These are phyloP conservation scores for Aspidiotus rigidus DNA, from an alignment of 2,888 invertebrate species.

Conservation along the genomic window DNA sequence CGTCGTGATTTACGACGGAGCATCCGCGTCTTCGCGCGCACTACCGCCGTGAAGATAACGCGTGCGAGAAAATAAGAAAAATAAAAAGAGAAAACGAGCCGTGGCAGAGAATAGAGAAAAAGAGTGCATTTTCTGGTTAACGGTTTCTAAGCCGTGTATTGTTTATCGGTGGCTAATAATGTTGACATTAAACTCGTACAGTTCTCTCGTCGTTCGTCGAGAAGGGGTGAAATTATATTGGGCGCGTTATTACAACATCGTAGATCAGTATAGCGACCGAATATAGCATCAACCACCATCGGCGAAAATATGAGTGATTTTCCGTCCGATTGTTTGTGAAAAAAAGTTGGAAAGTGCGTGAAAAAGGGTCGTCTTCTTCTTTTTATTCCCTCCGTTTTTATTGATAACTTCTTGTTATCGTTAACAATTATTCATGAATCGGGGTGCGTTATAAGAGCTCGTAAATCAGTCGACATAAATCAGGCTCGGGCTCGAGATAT, in stretches of 20 bases:
- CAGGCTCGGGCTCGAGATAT: too few species aligned
- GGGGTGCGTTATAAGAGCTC: not conserved
- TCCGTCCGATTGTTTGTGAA: constrained; percentile 7
- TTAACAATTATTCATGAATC: constrained; percentile 16
- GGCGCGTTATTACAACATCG: not conserved
- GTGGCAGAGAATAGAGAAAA: not conserved
- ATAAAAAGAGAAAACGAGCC: too few species aligned
- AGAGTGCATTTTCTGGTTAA: constrained; percentile 29
- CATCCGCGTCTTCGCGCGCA: too few species aligned
- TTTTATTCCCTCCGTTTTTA: constrained; percentile 2
- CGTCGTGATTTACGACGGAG: too few species aligned
- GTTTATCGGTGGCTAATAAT: constrained; percentile 29
- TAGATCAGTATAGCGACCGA: too few species aligned
- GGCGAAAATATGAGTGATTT: constrained; percentile 17
- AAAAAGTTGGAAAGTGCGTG: not conserved
- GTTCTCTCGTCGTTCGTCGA: too few species aligned
- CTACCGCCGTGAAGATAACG: too few species aligned
- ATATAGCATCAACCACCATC: too few species aligned
- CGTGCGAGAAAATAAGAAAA: too few species aligned
- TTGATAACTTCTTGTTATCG: constrained; percentile 14
- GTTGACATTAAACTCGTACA: constrained; percentile 21
- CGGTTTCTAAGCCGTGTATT: constrained; percentile 15
- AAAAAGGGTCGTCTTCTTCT: not conserved
- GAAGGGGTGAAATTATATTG: constrained; percentile 21
- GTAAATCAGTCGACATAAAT: too few species aligned